A percentile compares a stretch with the other conserved stretches of the same genome.
Conservation (phyloP, 37 sponge, comb jelly and placozoan species). For the Bolinopsis microptera region DNA sequence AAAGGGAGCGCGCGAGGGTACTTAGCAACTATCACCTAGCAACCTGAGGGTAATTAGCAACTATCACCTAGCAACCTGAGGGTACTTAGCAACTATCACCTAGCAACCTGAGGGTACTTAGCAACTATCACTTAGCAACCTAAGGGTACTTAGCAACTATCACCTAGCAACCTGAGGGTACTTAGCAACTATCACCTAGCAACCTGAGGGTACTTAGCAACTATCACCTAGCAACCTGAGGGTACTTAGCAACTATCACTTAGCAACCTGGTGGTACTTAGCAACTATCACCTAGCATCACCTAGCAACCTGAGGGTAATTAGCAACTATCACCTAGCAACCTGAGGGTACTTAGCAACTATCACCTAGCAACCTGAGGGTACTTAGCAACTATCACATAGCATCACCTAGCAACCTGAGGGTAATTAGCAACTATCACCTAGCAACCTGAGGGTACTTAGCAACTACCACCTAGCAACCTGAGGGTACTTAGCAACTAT, state of each 20-base stretch:
- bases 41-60: neutral
- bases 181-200: neutral
- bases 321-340: neutral
- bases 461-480: no score
- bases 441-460: no score
- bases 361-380: no score
- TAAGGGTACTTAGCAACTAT: neutral
- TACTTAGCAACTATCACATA: no score
- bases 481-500: no score
- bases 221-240: neutral
- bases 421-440: no score
- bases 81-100: neutral
- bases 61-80: neutral
- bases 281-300: neutral
- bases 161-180: neutral
- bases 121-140: neutral
- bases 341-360: neutral
- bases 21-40: neutral
- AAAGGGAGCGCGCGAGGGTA: neutral
- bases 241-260: neutral
- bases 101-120: neutral
- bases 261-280: neutral
- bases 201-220: neutral
- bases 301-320: neutral
- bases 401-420: no score